Evolutionary conservation across 2,888 invertebrate genomes (phyloP).

Genomic region (Drosophila vallismaia): DNA sequence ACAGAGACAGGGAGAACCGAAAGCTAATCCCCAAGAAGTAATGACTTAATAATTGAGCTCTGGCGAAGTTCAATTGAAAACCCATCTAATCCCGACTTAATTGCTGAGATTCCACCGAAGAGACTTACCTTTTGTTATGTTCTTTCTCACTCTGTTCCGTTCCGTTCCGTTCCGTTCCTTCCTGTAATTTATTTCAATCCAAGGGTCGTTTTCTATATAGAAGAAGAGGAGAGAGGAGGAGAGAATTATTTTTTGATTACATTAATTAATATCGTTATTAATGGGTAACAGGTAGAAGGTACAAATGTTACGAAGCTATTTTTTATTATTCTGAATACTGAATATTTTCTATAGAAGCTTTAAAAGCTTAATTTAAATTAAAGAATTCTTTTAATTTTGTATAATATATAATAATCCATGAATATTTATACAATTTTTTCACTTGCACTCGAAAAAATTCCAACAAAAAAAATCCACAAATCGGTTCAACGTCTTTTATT

Average conservation of each 20-base stretch:
- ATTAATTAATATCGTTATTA: constrained; percentile 7
- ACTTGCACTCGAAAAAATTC: constrained; percentile 31
- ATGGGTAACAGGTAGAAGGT: not conserved
- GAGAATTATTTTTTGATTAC: constrained; percentile 1
- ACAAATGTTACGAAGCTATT: not conserved
- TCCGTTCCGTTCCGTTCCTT: constrained; percentile 8
- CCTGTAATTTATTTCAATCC: constrained; percentile 39
- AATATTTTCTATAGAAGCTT: not conserved
- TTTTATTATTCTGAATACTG: too few relatives aligned
- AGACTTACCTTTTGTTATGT: constrained; percentile 57
- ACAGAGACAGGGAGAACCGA: not conserved
- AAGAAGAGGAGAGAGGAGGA: constrained; percentile 5
- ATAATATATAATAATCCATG: too few relatives aligned
- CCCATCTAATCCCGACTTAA: constrained; percentile 27
- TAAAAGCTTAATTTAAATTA: constrained; percentile 1
- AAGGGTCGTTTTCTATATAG: constrained; percentile 30
- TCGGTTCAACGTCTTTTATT: constrained; percentile 66
- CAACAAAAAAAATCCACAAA: constrained; percentile 28
- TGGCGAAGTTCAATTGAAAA: constrained; percentile 19
- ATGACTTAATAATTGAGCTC: constrained; percentile 24
- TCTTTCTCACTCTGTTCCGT: constrained; percentile 18
- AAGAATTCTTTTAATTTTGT: too few relatives aligned
- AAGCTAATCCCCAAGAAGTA: constrained; percentile 27
- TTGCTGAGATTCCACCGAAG: constrained; percentile 14
- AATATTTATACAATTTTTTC: constrained; percentile 37